Conservation (phyloP, 2,113 vertebrate species). For the Numida meleagris region DNA sequence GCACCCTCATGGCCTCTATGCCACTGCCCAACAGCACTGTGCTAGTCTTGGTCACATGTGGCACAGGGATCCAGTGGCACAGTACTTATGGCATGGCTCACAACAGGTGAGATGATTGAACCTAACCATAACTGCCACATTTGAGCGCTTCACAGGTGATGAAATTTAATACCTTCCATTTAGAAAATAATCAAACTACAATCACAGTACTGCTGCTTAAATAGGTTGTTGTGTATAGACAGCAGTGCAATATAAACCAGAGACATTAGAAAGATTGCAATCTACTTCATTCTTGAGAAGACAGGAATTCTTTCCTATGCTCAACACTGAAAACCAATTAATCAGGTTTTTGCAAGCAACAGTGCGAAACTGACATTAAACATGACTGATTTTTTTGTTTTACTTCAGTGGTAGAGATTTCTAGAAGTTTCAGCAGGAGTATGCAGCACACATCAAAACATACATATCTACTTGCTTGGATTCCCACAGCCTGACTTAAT, state of each 20-base stretch:
- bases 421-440: not conserved
- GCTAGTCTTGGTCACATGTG: not conserved
- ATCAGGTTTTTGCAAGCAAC: not conserved
- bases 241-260: not conserved
- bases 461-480: not conserved
- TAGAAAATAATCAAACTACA: not conserved
- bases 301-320: not conserved
- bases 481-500: conserved; percentile 3
- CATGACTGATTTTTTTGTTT: not conserved
- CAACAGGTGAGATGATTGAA: not conserved
- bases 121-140: not conserved
- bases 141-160: rapidly evolving
- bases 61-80: not conserved
- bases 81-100: not conserved
- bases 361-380: not conserved
- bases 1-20: not conserved
- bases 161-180: not conserved
- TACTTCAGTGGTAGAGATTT: not conserved
- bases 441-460: conserved; percentile 13
- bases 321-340: not conserved
- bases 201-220: not conserved
- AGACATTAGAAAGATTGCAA: not conserved
- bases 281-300: not conserved
- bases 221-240: rapidly evolving
- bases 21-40: not conserved